A percentile compares a stretch with the other conserved stretches of the same genome.
Conservation (phyloP, 2,797 vertebrate species). For the Gambelia wislizenii region DNA sequence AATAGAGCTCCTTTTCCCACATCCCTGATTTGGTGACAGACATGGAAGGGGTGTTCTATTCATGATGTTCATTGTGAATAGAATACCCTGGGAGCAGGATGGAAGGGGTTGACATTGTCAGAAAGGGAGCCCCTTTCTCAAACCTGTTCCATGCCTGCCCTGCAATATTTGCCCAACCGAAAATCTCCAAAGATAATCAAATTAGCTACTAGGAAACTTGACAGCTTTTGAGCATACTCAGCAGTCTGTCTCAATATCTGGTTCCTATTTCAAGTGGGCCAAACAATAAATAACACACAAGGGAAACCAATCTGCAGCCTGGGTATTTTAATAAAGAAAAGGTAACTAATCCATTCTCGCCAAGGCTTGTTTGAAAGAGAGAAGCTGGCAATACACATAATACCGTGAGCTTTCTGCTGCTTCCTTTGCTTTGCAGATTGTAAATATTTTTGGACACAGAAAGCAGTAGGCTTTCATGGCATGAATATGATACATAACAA, state of each 20-base stretch:
- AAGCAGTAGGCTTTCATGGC: conserved; percentile 47
- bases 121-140: too few species aligned
- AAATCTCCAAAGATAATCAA: conserved; percentile 11
- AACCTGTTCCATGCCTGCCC: too few species aligned
- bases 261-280: conserved; percentile 39
- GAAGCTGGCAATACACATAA: conserved; percentile 25
- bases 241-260: conserved; percentile 14
- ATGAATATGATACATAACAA: conserved; percentile 49
- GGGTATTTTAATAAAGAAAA: conserved; percentile 70
- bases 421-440: conserved; percentile 54
- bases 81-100: too few species aligned
- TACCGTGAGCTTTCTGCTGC: conserved; percentile 38
- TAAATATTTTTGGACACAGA: conserved; percentile 45
- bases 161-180: too few species aligned
- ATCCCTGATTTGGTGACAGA: too few species aligned
- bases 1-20: too few species aligned
- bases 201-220: conserved; percentile 44
- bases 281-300: conserved; percentile 72
- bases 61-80: too few species aligned
- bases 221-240: conserved; percentile 43
- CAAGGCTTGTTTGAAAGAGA: conserved; percentile 52
- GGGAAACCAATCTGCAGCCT: conserved; percentile 61
- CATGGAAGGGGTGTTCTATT: too few species aligned
- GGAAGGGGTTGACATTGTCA: too few species aligned
- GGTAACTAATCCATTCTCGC: conserved; percentile 61